Percentiles rank a stretch among this genome's conserved stretches.
phyloP scores from a whole-genome alignment of 2,113 vertebrate species.

The Macroglossus sobrinus region DNA sequence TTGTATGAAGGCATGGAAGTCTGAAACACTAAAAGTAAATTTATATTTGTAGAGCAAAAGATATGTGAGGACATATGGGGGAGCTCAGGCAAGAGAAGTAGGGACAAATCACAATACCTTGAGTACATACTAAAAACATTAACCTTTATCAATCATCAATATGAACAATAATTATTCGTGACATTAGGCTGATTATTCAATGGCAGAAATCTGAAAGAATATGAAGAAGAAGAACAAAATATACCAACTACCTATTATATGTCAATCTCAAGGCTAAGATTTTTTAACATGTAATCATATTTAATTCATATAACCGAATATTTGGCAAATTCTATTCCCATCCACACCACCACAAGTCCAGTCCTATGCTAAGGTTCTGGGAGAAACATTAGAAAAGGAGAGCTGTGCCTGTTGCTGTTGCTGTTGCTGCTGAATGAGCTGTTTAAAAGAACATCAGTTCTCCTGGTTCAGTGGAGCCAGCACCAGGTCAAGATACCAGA shows the following conservation, averaged over 20 bases:
- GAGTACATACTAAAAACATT: background rate
- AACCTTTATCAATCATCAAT: background rate
- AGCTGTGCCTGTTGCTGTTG: background rate
- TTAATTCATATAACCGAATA: background rate
- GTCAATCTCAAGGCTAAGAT: background rate
- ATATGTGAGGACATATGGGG: background rate
- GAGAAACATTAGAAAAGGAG: background rate
- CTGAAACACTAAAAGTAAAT: background rate
- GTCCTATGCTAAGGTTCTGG: background rate
- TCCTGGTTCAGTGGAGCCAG: background rate
- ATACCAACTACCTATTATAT: background rate
- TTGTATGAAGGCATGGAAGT: background rate
- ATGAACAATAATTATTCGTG: background rate
- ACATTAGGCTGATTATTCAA: background rate
- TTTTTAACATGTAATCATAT: background rate
- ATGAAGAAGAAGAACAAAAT: background rate
- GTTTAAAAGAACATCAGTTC: background rate
- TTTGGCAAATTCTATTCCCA: background rate
- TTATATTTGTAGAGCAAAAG: background rate
- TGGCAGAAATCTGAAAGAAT: background rate
- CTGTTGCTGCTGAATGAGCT: background rate
- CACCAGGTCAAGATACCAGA: background rate
- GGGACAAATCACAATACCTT: background rate
- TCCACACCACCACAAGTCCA: background rate
- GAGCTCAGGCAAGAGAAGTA: background rate